Percentiles rank a stretch among this genome's conserved stretches.
These are phyloP conservation scores for Lasioglossum lativentre DNA, from an alignment of 2,888 invertebrate species.

Conservation along the genomic window DNA sequence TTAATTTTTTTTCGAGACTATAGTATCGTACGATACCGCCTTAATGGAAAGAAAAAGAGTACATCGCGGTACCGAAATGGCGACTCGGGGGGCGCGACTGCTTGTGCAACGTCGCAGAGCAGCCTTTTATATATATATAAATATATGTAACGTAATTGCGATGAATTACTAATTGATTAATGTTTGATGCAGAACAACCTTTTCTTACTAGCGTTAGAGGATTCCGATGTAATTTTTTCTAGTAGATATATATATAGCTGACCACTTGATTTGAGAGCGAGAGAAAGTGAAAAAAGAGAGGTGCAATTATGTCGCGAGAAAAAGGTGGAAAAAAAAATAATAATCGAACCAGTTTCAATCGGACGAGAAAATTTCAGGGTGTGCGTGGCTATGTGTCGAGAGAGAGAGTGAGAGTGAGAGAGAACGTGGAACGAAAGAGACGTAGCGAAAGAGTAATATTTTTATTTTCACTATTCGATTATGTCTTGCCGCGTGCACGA, in stretches of 20 bases:
- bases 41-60: neutral
- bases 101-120: constrained; percentile 66
- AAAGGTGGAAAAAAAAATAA: constrained; percentile 30
- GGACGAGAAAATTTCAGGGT: neutral
- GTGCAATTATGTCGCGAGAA: constrained; percentile 5
- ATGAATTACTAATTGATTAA: constrained; percentile 67
- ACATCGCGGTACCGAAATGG: neutral
- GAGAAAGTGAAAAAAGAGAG: constrained; percentile 36
- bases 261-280: constrained; percentile 57
- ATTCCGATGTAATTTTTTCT: constrained; percentile 73
- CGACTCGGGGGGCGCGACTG: constrained; percentile 69
- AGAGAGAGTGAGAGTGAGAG: constrained; percentile 9
- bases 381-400: neutral
- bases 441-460: constrained; percentile 18
- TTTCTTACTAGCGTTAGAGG: constrained; percentile 63
- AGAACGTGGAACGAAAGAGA: neutral
- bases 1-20: constrained; percentile 4
- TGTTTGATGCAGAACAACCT: constrained; percentile 50
- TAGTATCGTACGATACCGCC: constrained; percentile 43
- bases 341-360: constrained; percentile 16
- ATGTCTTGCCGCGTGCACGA: constrained; percentile 24
- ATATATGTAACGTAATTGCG: constrained; percentile 56
- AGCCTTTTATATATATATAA: constrained; percentile 64
- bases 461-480: constrained; percentile 36
- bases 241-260: constrained; percentile 54